These are phyloP conservation scores for Periophthalmus modestus DNA, from an alignment of 2,113 vertebrate genomes.

Conservation along the genomic window DNA sequence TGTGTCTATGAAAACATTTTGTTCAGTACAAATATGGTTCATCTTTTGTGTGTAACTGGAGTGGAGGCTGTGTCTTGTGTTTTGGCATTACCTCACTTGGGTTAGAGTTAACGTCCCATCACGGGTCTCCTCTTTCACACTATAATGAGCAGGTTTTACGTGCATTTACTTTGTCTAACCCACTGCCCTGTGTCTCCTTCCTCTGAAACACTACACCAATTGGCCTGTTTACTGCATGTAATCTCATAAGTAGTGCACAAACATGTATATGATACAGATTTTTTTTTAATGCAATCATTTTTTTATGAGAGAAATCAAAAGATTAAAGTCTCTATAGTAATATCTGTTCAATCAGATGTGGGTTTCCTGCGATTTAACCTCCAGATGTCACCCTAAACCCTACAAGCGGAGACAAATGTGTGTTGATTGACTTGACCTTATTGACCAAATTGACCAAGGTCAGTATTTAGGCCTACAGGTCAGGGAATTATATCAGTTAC, in stretches of 20 bases:
- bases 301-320: no score
- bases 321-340: background rate
- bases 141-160: slow-evolving; percentile 31
- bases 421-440: no score
- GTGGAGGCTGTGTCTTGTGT: background rate
- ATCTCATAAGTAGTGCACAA: no score
- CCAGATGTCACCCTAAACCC: background rate
- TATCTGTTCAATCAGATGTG: background rate
- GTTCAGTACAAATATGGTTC: background rate
- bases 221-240: slow-evolving; percentile 1
- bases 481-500: no score
- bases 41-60: background rate
- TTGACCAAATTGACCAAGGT: no score
- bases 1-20: background rate
- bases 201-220: slow-evolving; percentile 41
- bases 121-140: slow-evolving; percentile 28
- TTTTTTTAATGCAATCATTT: no score
- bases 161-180: background rate
- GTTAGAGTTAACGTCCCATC: slow-evolving; percentile 17
- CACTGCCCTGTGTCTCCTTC: slow-evolving; percentile 38
- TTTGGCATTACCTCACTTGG: slow-evolving; percentile 44
- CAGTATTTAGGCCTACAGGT: no score
- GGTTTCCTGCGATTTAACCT: no score
- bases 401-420: no score
- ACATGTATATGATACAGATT: no score